A percentile compares a stretch with the other conserved stretches of the same genome.
Conservation (phyloP, 64 coral and sea anemone species). For the Cladopsammia gracilis region DNA sequence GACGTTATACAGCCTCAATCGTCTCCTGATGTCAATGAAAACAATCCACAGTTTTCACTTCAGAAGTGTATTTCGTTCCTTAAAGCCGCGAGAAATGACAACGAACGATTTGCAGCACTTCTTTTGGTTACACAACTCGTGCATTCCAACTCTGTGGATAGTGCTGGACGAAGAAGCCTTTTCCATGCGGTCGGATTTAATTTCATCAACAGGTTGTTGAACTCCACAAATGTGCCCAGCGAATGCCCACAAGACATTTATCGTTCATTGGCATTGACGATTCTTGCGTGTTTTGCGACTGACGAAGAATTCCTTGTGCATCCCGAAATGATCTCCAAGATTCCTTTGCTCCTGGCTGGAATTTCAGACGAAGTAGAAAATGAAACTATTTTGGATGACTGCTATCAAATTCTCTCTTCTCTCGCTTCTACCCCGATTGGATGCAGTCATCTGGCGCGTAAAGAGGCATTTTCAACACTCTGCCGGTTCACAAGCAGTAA, state of each 20-base stretch:
- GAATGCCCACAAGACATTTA: conserved; percentile 70
- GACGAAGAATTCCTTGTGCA: conserved; percentile 75
- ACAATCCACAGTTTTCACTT: conserved; percentile 53
- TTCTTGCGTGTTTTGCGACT: conserved; percentile 91
- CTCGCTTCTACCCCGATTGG: conserved; percentile 63
- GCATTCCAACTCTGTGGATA: conserved; percentile 55
- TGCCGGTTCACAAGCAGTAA: conserved; percentile 25
- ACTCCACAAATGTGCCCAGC: conserved; percentile 60
- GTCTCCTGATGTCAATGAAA: neutral
- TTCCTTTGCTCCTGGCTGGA: conserved; percentile 50
- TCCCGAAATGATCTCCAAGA: conserved; percentile 82
- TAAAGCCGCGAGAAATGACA: conserved; percentile 81
- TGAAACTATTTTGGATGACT: conserved; percentile 21
- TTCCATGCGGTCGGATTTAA: conserved; percentile 86
- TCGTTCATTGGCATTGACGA: conserved; percentile 81
- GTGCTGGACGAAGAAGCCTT: conserved; percentile 49
- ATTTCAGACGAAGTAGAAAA: conserved; percentile 40
- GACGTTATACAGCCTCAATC: too few species aligned
- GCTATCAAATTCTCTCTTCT: conserved; percentile 63
- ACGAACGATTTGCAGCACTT: conserved; percentile 86
- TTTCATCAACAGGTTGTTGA: conserved; percentile 83
- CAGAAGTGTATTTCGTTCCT: conserved; percentile 79
- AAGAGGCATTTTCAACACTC: conserved; percentile 32
- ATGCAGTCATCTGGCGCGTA: conserved; percentile 49
- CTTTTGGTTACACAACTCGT: conserved; percentile 84